These are phyloP conservation scores for Eubucco bourcierii DNA, from an alignment of 2,113 vertebrate species.

Conservation along the genomic window DNA sequence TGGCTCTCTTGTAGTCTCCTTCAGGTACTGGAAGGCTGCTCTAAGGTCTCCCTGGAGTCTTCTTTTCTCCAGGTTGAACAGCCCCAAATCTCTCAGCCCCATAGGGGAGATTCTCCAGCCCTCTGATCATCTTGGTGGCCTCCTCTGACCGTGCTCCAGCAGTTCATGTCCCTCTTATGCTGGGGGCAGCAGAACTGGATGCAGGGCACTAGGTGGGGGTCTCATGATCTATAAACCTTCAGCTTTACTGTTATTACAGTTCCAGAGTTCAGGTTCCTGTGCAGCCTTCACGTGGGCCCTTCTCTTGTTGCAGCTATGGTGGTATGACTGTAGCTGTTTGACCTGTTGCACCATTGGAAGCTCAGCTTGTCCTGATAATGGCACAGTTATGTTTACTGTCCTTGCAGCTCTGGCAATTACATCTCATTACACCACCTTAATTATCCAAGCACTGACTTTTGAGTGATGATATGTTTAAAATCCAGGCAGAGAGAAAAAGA, in stretches of 20 bases:
- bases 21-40: no score
- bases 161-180: no score
- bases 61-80: no score
- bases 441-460: slow-evolving; percentile 50
- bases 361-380: slow-evolving; percentile 45
- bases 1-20: no score
- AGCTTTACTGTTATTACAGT: slow-evolving; percentile 17
- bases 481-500: not conserved
- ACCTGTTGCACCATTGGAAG: slow-evolving; percentile 49
- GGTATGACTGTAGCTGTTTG: slow-evolving; percentile 26
- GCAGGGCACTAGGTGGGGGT: no score
- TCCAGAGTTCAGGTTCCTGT: slow-evolving; percentile 21
- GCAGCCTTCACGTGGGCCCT: not conserved
- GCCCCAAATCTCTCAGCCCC: no score
- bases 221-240: not conserved
- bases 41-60: no score
- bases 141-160: no score
- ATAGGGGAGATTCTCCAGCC: no score
- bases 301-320: not conserved
- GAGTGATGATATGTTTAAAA: slow-evolving; percentile 11
- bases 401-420: slow-evolving; percentile 59
- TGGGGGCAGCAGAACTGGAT: no score
- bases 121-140: no score
- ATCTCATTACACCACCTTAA: slow-evolving; percentile 41
- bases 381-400: slow-evolving; percentile 62